Evolutionary conservation across 2,888 invertebrate species (phyloP).

Genomic region (Rhingia campestris): DNA sequence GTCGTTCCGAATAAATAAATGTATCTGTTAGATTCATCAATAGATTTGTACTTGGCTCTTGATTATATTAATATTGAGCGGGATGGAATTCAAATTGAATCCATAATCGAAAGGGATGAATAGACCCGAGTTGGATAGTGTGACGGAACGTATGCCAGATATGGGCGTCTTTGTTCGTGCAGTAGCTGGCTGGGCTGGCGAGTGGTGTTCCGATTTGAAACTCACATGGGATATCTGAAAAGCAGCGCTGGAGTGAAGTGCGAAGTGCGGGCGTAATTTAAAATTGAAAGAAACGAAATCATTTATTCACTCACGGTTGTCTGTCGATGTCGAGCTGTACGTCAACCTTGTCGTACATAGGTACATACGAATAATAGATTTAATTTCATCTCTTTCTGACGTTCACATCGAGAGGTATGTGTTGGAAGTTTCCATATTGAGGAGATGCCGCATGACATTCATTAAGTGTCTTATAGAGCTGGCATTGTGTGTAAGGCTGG

Average conservation of each 20-base stretch:
- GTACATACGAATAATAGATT: slow-evolving; percentile 47
- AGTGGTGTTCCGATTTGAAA: neutral
- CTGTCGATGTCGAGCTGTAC: slow-evolving; percentile 56
- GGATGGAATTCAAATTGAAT: slow-evolving; percentile 65
- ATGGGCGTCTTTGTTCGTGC: slow-evolving; percentile 49
- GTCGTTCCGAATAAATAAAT: slow-evolving; percentile 67
- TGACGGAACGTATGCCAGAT: slow-evolving; percentile 53
- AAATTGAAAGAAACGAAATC: slow-evolving; percentile 70
- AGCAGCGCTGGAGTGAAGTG: slow-evolving; percentile 4
- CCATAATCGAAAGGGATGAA: slow-evolving; percentile 70
- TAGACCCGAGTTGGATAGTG: slow-evolving; percentile 53
- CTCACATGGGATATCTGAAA: slow-evolving; percentile 13
- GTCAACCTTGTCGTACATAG: slow-evolving; percentile 46
- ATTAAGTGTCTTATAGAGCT: slow-evolving; percentile 40
- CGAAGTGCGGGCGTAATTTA: slow-evolving; percentile 51
- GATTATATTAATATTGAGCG: slow-evolving; percentile 74
- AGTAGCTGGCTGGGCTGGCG: neutral
- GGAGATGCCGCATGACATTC: slow-evolving; percentile 48
- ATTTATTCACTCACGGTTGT: slow-evolving; percentile 73
- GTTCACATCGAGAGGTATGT: slow-evolving; percentile 1
- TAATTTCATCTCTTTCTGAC: slow-evolving; percentile 36
- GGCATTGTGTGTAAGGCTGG: slow-evolving; percentile 35
- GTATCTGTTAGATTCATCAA: slow-evolving; percentile 74
- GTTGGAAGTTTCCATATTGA: slow-evolving; percentile 19
- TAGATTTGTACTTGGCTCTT: slow-evolving; percentile 73